Percentiles rank a stretch among this genome's conserved stretches.
phyloP scores from a whole-genome alignment of 2,888 invertebrate genomes.

The Orthosia gothica region DNA sequence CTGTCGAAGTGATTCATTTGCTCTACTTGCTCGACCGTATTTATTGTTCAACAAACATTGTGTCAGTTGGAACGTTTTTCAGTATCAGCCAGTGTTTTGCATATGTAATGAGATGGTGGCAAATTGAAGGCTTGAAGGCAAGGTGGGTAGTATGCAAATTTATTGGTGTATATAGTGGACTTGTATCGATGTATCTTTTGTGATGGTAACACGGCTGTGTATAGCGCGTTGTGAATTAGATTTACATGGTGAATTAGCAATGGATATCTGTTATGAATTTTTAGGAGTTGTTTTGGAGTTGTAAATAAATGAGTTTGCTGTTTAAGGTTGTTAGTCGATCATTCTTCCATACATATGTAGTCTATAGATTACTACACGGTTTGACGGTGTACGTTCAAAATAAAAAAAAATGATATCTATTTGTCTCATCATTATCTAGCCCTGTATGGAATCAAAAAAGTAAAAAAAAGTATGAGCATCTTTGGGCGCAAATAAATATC shows the following conservation, averaged over 20 bases:
- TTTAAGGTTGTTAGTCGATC: too few relatives aligned
- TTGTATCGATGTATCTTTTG: conserved; percentile 19
- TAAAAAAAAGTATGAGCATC: too few relatives aligned
- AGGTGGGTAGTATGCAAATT: conserved; percentile 31
- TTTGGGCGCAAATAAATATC: too few relatives aligned
- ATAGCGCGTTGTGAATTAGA: background rate
- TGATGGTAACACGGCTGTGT: background rate
- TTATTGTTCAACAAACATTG: conserved; percentile 54
- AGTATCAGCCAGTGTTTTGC: conserved; percentile 52
- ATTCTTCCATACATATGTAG: too few relatives aligned
- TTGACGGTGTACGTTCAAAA: too few relatives aligned
- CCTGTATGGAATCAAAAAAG: too few relatives aligned
- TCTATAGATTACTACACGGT: too few relatives aligned
- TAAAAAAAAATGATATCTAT: too few relatives aligned
- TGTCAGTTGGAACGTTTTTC: conserved; percentile 32
- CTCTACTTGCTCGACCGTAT: conserved; percentile 17
- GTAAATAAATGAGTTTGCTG: background rate
- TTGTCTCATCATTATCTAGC: too few relatives aligned
- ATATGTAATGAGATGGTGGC: conserved; percentile 42
- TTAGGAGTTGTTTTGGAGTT: background rate
- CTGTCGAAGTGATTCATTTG: conserved; percentile 38
- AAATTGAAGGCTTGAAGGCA: conserved; percentile 24
- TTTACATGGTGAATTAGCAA: background rate
- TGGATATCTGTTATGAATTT: background rate
- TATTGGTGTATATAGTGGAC: conserved; percentile 1